A percentile compares a stretch with the other conserved stretches of the same genome.
Evolutionary conservation across 2,113 vertebrate species (phyloP).

Genomic region (Rhinopomastus cyanomelas): DNA sequence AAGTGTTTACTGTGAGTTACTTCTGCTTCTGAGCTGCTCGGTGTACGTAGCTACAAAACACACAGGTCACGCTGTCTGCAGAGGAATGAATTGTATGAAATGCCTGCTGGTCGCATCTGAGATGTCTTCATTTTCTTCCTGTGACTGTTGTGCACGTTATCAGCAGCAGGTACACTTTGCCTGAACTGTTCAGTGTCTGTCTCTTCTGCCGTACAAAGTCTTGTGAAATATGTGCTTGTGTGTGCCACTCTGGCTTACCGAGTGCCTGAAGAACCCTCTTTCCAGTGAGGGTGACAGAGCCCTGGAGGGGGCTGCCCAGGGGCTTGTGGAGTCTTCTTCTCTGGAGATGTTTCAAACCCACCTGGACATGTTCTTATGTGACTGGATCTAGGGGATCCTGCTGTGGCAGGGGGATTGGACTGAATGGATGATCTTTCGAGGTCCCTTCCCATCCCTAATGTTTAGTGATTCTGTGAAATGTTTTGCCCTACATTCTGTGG

Average conservation of each 20-base stretch:
- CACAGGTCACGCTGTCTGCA: background rate
- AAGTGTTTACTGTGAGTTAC: background rate
- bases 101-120: background rate
- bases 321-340: no score
- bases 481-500: conserved; percentile 8
- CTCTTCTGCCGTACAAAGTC: background rate
- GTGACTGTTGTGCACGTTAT: background rate
- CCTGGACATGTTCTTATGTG: no score
- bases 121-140: background rate
- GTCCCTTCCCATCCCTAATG: no score
- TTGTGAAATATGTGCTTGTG: background rate
- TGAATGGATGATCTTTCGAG: no score
- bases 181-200: background rate
- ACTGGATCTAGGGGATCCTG: no score
- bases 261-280: background rate
- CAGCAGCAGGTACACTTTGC: background rate
- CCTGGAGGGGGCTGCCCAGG: no score
- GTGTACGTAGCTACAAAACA: background rate
- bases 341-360: no score
- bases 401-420: no score
- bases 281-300: no score
- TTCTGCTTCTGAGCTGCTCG: background rate
- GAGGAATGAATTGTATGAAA: background rate
- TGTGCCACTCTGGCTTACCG: background rate
- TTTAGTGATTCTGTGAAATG: no score